phyloP scores from a whole-genome alignment of 1,140 invertebrate species.

The Lanistes nyassanus region DNA sequence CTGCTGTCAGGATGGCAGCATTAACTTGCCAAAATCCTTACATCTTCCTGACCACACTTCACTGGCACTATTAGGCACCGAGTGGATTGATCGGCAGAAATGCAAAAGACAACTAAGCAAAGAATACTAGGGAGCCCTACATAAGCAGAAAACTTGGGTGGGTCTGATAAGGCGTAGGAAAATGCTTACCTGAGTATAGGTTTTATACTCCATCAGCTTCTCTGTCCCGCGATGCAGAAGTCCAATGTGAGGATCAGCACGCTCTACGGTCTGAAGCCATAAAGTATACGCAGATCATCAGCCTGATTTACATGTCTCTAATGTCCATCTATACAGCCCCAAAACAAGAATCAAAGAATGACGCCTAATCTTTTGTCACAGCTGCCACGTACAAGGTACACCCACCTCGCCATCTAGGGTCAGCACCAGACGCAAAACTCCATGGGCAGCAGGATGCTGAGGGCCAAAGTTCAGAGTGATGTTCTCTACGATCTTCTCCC shows the following conservation, averaged over 20 bases:
- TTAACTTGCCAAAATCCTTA: too few species aligned
- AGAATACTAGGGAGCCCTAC: constrained; percentile 4
- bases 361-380: too few species aligned
- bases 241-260: constrained; percentile 96
- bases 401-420: constrained; percentile 93
- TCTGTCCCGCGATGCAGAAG: constrained; percentile 96
- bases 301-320: too few species aligned
- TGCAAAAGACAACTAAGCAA: constrained; percentile 8
- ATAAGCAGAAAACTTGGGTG: not conserved
- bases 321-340: too few species aligned
- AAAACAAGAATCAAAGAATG: too few species aligned
- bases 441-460: constrained; percentile 98
- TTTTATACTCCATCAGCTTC: constrained; percentile 99
- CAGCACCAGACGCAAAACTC: constrained; percentile 93
- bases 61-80: too few species aligned
- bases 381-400: not conserved
- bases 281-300: too few species aligned
- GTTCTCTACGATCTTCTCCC: constrained; percentile 78
- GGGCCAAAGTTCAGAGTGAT: constrained; percentile 95
- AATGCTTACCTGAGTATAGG: constrained; percentile 77
- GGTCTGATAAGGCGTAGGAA: not conserved
- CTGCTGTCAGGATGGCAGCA: too few species aligned
- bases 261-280: constrained; percentile 77
- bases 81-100: too few species aligned
- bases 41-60: too few species aligned